These are phyloP conservation scores for Plecotus auritus DNA, from an alignment of 2,113 vertebrate species.

Conservation along the genomic window DNA sequence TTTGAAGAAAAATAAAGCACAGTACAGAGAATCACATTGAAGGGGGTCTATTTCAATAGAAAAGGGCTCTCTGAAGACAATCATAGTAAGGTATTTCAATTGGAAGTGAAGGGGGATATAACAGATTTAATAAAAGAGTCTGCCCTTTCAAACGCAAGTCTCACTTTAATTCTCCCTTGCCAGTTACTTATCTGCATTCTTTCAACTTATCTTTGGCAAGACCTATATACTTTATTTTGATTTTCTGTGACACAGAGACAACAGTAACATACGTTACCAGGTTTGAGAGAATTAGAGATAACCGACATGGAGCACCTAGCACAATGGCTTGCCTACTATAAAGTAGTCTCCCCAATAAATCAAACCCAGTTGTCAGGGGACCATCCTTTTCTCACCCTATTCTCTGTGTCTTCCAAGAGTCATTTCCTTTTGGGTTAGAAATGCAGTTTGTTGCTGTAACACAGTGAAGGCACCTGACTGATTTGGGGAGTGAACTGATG, in stretches of 20 bases:
- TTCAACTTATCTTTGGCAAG: background rate
- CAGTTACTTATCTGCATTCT: background rate
- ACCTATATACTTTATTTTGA: background rate
- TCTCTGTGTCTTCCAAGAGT: background rate
- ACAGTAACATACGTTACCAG: accelerated
- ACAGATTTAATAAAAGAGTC: background rate
- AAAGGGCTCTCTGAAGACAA: background rate
- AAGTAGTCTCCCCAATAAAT: background rate
- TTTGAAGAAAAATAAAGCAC: background rate
- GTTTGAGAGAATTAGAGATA: background rate
- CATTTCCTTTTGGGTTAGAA: background rate
- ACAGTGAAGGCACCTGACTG: background rate
- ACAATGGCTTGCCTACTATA: accelerated
- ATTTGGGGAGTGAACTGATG: background rate
- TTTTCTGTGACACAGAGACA: background rate
- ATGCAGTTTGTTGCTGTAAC: background rate
- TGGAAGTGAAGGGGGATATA: background rate
- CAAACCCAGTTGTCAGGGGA: background rate
- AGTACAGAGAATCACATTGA: background rate
- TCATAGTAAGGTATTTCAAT: background rate
- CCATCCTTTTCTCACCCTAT: background rate
- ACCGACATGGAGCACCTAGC: background rate
- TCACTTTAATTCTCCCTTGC: background rate
- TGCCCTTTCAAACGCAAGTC: background rate
- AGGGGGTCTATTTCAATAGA: background rate